phyloP scores from a whole-genome alignment of 2,113 vertebrate genomes.

The Otis tarda region DNA sequence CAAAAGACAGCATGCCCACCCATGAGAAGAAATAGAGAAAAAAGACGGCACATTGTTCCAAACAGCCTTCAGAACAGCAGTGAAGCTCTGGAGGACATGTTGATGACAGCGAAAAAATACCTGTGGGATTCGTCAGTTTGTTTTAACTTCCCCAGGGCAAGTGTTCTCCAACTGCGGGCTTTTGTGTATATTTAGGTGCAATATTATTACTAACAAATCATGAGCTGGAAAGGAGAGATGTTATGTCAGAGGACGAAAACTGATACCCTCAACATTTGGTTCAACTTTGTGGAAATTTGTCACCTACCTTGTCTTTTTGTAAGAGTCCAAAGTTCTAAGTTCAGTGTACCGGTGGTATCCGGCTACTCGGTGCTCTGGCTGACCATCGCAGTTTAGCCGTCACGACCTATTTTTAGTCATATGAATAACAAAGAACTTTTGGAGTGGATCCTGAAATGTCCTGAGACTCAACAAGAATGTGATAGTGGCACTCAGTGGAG shows the following conservation, averaged over 20 bases:
- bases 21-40: not conserved
- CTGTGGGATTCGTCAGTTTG: not conserved
- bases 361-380: not conserved
- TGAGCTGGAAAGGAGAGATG: not conserved
- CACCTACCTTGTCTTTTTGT: not conserved
- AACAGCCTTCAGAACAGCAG: not conserved
- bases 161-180: not conserved
- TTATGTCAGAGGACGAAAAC: not conserved
- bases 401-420: slow-evolving; percentile 22
- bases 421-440: not conserved
- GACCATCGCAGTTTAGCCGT: not conserved
- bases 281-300: not conserved
- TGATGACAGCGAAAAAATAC: not conserved
- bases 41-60: not conserved
- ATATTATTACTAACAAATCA: not conserved
- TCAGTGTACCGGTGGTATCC: not conserved
- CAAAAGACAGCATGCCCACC: not conserved
- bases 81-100: not conserved
- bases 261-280: not conserved
- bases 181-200: not conserved
- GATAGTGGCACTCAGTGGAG: not conserved
- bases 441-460: slow-evolving; percentile 8
- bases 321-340: not conserved
- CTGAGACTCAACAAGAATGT: slow-evolving; percentile 1
- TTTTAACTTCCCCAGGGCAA: not conserved